These are phyloP conservation scores for Eubasilissa splendida DNA, from an alignment of 2,888 invertebrate genomes.

Conservation along the genomic window DNA sequence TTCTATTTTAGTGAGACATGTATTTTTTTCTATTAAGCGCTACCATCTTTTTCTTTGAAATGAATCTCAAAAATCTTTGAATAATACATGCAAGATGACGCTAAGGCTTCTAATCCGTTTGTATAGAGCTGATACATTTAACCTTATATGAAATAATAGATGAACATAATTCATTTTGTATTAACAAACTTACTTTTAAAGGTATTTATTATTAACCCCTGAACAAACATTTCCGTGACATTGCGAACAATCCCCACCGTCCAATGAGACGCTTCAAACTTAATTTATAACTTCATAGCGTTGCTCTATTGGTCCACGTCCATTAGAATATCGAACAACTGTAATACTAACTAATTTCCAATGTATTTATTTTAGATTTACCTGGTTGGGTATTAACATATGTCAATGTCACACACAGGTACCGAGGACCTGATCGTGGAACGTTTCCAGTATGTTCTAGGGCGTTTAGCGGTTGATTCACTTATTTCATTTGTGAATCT, in stretches of 20 bases:
- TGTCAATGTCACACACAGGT: conserved; percentile 10
- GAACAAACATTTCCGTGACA: conserved; percentile 17
- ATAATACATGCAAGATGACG: too few relatives aligned
- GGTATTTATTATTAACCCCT: background rate
- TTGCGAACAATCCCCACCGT: conserved; percentile 8
- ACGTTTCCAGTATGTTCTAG: background rate
- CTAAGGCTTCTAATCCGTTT: too few relatives aligned
- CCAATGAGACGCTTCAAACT: conserved; percentile 13
- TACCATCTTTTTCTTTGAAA: too few relatives aligned
- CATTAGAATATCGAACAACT: conserved; percentile 20
- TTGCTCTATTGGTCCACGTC: conserved; percentile 36
- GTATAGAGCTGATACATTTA: too few relatives aligned
- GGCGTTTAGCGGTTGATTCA: too few relatives aligned
- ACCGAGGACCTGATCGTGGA: conserved; percentile 1
- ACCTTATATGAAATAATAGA: too few relatives aligned
- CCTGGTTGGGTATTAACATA: background rate
- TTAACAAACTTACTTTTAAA: too few relatives aligned
- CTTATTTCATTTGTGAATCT: conserved; percentile 3
- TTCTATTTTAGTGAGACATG: too few relatives aligned
- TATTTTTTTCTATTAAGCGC: too few relatives aligned
- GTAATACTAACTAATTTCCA: background rate
- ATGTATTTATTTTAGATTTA: conserved; percentile 15
- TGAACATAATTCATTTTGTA: too few relatives aligned
- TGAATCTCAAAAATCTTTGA: too few relatives aligned
- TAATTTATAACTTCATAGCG: background rate